Evolutionary conservation across 1,140 invertebrate genomes (phyloP), one percentile per base, ranked within the genome.

Genomic region (Procambarus virginalis): DNA sequence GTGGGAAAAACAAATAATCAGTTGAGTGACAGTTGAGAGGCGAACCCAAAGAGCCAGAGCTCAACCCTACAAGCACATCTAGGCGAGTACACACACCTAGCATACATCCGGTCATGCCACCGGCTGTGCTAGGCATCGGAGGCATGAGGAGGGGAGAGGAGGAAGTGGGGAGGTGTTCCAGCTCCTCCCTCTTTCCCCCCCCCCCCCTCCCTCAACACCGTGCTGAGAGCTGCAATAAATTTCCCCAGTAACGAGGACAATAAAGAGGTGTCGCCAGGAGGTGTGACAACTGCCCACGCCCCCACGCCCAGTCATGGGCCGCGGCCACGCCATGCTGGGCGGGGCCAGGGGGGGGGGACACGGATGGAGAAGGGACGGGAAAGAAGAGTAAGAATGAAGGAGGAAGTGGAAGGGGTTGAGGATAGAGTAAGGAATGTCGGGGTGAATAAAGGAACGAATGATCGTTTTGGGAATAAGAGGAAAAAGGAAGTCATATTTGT

Each of bases 251-350:
- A 84, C 82, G 82, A 84, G 82, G 68, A 84, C 82, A 84, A 84
- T 84, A 84, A 84, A 84, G 82, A 84, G 68, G 70, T 84, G 82
- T 84, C 82, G 82, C 82, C 68, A 76, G 45, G 48, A 84, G 82
- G 82, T 75, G 82, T 84, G 70, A 84, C 70, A 84, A 34, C 64
- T 48, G 58, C 68, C 64, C 82, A 73, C 82, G 82, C 82, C 82
- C 68, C 51, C 73, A 64, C 34, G 48, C 45, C 34, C 45, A 84
- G 81, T 84, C 82, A 84, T 73, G 82, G 49, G 46, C 48, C 68
- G n/a, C 17, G 46, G n/a, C 8, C 68, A 84, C 45, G 58, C 46
- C 17, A 78, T 12, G 22, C 68, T 8, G 10, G 68, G n/a, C 9
- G 10, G 49, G 6, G 49, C 9, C 14, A 49, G 22, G 34, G 4